Evolutionary conservation across 2,797 vertebrate species (phyloP).

Genomic region (Artibeus lituratus): DNA sequence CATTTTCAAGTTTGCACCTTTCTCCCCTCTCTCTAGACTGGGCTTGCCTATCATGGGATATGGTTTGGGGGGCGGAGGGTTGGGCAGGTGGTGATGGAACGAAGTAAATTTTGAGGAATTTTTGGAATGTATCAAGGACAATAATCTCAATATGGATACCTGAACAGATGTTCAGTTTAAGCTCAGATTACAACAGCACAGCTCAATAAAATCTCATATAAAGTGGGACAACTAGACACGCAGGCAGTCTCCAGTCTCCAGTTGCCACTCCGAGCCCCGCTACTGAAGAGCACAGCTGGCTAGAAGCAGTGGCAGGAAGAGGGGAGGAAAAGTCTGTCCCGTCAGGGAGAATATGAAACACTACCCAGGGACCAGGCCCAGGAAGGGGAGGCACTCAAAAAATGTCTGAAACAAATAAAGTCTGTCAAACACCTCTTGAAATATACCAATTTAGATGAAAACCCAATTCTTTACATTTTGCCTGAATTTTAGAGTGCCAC

Average conservation of each 20-base stretch:
- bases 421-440: neutral
- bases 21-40: neutral
- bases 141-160: neutral
- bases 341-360: neutral
- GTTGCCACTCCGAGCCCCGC: fast-evolving
- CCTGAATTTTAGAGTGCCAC: slow-evolving; percentile 18
- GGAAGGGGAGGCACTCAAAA: neutral
- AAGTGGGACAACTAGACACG: neutral
- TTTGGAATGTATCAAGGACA: neutral
- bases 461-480: neutral
- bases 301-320: neutral
- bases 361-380: neutral
- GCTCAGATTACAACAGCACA: neutral
- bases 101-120: neutral
- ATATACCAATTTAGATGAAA: slow-evolving; percentile 18
- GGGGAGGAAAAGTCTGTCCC: neutral
- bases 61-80: neutral
- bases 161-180: slow-evolving; percentile 6
- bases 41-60: neutral
- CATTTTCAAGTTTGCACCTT: neutral
- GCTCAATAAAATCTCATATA: slow-evolving; percentile 24
- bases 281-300: neutral
- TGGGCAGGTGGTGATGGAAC: neutral
- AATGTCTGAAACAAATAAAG: slow-evolving; percentile 4
- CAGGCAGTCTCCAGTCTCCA: neutral